phyloP scores from a whole-genome alignment of 2,797 vertebrate genomes.

The Argentina silus region DNA sequence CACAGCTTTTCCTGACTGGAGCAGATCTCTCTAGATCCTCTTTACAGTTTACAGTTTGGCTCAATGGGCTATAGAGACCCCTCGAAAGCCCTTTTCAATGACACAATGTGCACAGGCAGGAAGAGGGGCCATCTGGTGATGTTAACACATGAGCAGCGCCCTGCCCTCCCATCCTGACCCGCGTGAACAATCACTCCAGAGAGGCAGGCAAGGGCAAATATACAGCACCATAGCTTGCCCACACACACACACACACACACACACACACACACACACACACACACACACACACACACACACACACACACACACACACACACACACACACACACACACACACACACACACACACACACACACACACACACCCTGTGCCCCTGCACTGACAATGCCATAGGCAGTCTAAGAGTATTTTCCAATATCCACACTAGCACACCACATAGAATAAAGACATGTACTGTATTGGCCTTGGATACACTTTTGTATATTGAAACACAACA shows the following conservation, averaged over 20 bases:
- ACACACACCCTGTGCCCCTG: not conserved
- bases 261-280: constrained; percentile 13
- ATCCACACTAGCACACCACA: too few species aligned
- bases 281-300: not conserved
- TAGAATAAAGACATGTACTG: too few species aligned
- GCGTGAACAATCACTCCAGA: constrained; percentile 60
- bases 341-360: constrained; percentile 4
- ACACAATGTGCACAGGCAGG: constrained; percentile 51
- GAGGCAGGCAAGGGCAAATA: constrained; percentile 43
- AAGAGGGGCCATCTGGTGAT: constrained; percentile 70
- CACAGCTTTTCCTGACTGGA: constrained; percentile 58
- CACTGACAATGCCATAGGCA: too few species aligned
- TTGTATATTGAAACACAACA: too few species aligned
- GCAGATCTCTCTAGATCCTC: constrained; percentile 42
- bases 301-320: constrained; percentile 13
- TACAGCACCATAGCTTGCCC: constrained; percentile 25
- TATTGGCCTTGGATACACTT: too few species aligned
- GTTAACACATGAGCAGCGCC: constrained; percentile 47
- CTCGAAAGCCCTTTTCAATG: constrained; percentile 59
- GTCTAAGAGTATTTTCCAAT: too few species aligned
- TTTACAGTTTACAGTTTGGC: not conserved
- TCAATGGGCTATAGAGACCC: constrained; percentile 1
- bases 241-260: not conserved
- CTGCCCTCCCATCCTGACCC: constrained; percentile 55
- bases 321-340: not conserved